Evolutionary conservation across 2,797 vertebrate species (phyloP).

Genomic region (Eulemur albifrons): DNA sequence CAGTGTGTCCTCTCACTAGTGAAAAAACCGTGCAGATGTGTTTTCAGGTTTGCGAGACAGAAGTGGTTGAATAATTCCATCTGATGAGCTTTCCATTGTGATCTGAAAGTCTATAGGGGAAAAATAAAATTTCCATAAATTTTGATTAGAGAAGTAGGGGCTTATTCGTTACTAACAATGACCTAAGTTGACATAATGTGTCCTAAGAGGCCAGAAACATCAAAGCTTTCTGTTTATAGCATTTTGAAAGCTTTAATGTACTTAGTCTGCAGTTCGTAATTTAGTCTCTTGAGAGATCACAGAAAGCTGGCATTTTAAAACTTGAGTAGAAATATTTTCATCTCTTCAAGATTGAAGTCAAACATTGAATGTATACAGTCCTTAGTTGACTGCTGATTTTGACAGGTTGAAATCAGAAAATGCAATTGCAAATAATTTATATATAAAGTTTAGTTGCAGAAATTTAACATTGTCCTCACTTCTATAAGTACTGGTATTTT

Average conservation of each 20-base stretch:
- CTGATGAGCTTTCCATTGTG: slow-evolving; percentile 7
- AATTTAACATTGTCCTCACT: background rate
- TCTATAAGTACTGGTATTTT: background rate
- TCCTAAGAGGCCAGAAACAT: slow-evolving; percentile 18
- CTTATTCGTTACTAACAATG: slow-evolving; percentile 10
- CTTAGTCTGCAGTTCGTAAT: slow-evolving; percentile 5
- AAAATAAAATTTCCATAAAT: slow-evolving; percentile 6
- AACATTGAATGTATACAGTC: background rate
- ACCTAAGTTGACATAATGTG: background rate
- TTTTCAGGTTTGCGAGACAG: slow-evolving; percentile 16
- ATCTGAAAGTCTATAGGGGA: background rate
- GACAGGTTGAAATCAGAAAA: background rate
- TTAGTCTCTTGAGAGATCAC: background rate
- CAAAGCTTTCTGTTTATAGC: slow-evolving; percentile 7
- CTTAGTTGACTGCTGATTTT: background rate
- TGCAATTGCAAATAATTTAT: background rate
- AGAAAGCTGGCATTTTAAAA: slow-evolving; percentile 14
- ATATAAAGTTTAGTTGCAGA: background rate
- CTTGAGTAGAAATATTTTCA: slow-evolving; percentile 28
- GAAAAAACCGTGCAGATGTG: background rate
- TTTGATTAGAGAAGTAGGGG: background rate
- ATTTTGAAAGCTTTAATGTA: slow-evolving; percentile 43
- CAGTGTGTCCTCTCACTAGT: background rate
- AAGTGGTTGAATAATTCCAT: background rate
- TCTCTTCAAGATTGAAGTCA: slow-evolving; percentile 15